phyloP scores from a whole-genome alignment of 2,888 invertebrate species.

The Microdon myrmicae region DNA sequence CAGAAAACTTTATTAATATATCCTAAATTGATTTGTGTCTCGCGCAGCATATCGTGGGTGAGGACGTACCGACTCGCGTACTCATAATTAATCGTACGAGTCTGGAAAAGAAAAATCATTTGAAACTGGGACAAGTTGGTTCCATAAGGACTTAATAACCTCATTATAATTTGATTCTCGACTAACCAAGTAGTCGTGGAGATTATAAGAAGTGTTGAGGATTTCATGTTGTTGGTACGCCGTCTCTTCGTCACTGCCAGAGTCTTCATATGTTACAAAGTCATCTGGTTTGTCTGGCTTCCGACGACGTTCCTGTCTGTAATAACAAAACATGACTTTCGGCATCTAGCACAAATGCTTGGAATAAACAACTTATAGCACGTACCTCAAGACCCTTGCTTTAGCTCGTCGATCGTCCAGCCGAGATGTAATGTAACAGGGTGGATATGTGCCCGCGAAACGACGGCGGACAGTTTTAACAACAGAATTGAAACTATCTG shows the following conservation, averaged over 20 bases:
- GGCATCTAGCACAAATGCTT: background rate
- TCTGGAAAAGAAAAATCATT: conserved; percentile 54
- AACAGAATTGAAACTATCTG: conserved; percentile 63
- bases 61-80: conserved; percentile 89
- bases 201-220: conserved; percentile 83
- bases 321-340: conserved; percentile 16
- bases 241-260: conserved; percentile 87
- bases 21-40: conserved; percentile 83
- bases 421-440: conserved; percentile 78
- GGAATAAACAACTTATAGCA: background rate
- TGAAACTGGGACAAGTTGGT: background rate
- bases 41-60: conserved; percentile 88
- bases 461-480: conserved; percentile 64
- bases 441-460: conserved; percentile 79
- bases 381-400: conserved; percentile 63
- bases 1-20: conserved; percentile 95
- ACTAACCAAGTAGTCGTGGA: conserved; percentile 85
- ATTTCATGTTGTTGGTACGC: conserved; percentile 77
- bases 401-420: conserved; percentile 80
- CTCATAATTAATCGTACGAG: conserved; percentile 77
- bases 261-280: conserved; percentile 89
- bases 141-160: conserved; percentile 62
- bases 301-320: conserved; percentile 76
- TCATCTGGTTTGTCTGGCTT: conserved; percentile 91
- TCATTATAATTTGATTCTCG: conserved; percentile 79